phyloP scores from a whole-genome alignment of 2,113 vertebrate genomes.

The Colaptes auratus region DNA sequence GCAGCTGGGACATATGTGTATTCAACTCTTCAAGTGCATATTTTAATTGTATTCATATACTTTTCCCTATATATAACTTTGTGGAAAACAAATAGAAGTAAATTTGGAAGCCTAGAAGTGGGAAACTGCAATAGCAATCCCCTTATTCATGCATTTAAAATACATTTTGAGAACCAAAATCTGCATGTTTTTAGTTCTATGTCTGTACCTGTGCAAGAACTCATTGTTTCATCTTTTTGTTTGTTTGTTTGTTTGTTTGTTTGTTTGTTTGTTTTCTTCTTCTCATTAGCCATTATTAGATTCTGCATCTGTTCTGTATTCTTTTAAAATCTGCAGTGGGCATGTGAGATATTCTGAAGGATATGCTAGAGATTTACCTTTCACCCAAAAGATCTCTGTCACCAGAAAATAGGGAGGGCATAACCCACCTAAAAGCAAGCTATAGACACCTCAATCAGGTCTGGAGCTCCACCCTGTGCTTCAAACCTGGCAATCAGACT shows the following conservation, averaged over 20 bases:
- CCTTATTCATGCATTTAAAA: neutral
- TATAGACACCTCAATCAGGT: neutral
- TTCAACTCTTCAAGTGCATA: neutral
- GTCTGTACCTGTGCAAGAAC: neutral
- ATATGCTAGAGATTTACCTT: neutral
- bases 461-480: fast-evolving
- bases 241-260: too few relatives aligned
- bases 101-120: neutral
- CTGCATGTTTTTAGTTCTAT: neutral
- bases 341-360: neutral
- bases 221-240: neutral
- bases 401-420: neutral
- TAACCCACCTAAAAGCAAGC: fast-evolving
- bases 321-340: neutral
- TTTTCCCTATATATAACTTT: neutral
- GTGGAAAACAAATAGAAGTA: neutral
- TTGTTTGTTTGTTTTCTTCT: too few relatives aligned
- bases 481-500: fast-evolving
- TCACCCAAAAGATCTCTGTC: neutral
- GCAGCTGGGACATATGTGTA: neutral
- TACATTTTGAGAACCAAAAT: neutral
- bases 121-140: neutral
- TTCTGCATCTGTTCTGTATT: neutral
- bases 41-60: neutral
- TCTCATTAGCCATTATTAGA: neutral